Conservation (phyloP, 2,888 invertebrate genomes). For the Pelosia muscerda region DNA sequence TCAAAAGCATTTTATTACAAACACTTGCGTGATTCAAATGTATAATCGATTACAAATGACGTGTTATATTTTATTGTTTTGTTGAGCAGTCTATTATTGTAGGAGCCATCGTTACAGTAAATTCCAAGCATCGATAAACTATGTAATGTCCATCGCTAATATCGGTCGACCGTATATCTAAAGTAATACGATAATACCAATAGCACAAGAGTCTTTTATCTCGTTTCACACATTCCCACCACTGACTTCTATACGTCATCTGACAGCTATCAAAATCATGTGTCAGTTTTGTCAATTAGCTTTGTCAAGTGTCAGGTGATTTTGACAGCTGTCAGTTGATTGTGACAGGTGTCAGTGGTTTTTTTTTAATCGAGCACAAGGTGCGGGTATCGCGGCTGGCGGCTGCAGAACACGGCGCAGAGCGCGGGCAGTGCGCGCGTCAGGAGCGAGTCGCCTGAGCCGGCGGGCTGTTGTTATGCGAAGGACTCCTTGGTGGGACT, state of each 20-base stretch:
- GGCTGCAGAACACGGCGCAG: slow-evolving; percentile 79
- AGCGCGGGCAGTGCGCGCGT: slow-evolving; percentile 74
- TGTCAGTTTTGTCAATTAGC: too few species aligned
- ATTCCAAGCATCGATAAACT: slow-evolving; percentile 54
- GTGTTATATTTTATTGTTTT: slow-evolving; percentile 34
- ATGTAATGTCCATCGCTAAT: slow-evolving; percentile 48
- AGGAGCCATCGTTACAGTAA: slow-evolving; percentile 58
- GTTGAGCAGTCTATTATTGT: slow-evolving; percentile 59
- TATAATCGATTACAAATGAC: slow-evolving; percentile 22
- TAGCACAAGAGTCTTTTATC: slow-evolving; percentile 47
- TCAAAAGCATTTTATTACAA: slow-evolving; percentile 59
- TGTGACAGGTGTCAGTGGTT: slow-evolving; percentile 18
- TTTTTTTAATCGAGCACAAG: slow-evolving; percentile 61
- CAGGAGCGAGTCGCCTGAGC: slow-evolving; percentile 65
- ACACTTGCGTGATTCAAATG: slow-evolving; percentile 49
- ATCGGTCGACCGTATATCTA: slow-evolving; percentile 33
- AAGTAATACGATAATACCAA: slow-evolving; percentile 31
- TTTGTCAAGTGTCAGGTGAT: slow-evolving; percentile 25
- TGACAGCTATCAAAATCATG: slow-evolving; percentile 5
- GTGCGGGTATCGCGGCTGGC: slow-evolving; percentile 67
- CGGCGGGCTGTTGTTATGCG: slow-evolving; percentile 78
- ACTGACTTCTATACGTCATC: slow-evolving; percentile 29
- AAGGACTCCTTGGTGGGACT: slow-evolving; percentile 78
- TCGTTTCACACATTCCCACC: slow-evolving; percentile 38
- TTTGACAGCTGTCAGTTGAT: slow-evolving; percentile 34